Evolutionary conservation across 1,140 invertebrate species (phyloP).

Genomic region (Acyrthosiphon pisum): DNA sequence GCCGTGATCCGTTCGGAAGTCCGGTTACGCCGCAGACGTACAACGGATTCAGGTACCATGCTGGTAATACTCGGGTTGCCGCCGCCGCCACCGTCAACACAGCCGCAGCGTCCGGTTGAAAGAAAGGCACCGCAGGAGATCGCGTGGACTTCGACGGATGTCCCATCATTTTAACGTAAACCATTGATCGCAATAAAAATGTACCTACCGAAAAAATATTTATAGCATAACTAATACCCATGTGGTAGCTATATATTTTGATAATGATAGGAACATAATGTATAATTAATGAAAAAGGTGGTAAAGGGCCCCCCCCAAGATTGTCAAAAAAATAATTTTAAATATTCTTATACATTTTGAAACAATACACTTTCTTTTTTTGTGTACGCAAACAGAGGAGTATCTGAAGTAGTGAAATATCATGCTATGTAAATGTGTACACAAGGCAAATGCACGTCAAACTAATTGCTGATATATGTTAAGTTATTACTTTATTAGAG

Average conservation of each 20-base stretch:
- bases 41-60: background rate
- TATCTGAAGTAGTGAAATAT: no score
- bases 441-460: no score
- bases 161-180: background rate
- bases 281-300: no score
- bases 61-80: background rate
- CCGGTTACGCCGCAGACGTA: constrained; percentile 37
- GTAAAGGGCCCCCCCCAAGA: no score
- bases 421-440: no score
- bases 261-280: no score
- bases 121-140: background rate
- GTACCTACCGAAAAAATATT: background rate
- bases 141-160: background rate
- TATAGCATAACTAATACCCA: background rate
- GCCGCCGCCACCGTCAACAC: background rate
- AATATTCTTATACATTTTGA: no score
- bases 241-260: background rate
- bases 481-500: no score
- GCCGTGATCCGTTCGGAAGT: constrained; percentile 21
- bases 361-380: no score
- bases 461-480: no score
- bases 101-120: background rate
- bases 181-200: background rate
- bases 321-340: no score
- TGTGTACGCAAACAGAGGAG: no score